These are phyloP conservation scores for Cheilosia soror DNA, from an alignment of 2,888 invertebrate species.

Conservation along the genomic window DNA sequence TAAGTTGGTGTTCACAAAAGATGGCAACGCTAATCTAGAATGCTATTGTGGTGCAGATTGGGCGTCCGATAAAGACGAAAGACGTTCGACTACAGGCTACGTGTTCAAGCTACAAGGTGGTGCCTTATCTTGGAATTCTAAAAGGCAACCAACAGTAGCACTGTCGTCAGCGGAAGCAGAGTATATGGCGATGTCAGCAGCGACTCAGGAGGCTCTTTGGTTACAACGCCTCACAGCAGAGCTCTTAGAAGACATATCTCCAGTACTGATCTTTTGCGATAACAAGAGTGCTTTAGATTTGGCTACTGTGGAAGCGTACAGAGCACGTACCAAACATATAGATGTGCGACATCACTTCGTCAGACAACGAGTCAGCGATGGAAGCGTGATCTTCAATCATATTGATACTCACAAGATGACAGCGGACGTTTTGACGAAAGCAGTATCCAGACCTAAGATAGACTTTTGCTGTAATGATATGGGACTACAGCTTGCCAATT, in stretches of 20 bases:
- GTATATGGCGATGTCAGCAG: slow-evolving; percentile 61
- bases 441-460: slow-evolving; percentile 53
- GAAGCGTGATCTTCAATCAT: slow-evolving; percentile 31
- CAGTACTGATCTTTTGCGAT: slow-evolving; percentile 48
- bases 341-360: slow-evolving; percentile 61
- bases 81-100: slow-evolving; percentile 57
- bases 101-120: slow-evolving; percentile 53
- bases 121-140: slow-evolving; percentile 64
- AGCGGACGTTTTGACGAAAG: slow-evolving; percentile 58
- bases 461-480: slow-evolving; percentile 37
- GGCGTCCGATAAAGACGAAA: slow-evolving; percentile 53
- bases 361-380: slow-evolving; percentile 32
- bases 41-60: slow-evolving; percentile 69
- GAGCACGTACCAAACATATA: slow-evolving; percentile 58
- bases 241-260: not conserved
- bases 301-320: slow-evolving; percentile 40
- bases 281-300: slow-evolving; percentile 57
- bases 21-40: slow-evolving; percentile 3
- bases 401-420: slow-evolving; percentile 47
- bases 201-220: slow-evolving; percentile 61
- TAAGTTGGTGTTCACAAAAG: slow-evolving; percentile 33
- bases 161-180: slow-evolving; percentile 68
- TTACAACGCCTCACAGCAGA: slow-evolving; percentile 53
- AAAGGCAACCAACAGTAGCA: slow-evolving; percentile 55
- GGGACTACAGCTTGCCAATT: slow-evolving; percentile 38